Base-by-base conservation (phyloP, 1,140 invertebrate species). In the Drosophila yakuba region DNA sequence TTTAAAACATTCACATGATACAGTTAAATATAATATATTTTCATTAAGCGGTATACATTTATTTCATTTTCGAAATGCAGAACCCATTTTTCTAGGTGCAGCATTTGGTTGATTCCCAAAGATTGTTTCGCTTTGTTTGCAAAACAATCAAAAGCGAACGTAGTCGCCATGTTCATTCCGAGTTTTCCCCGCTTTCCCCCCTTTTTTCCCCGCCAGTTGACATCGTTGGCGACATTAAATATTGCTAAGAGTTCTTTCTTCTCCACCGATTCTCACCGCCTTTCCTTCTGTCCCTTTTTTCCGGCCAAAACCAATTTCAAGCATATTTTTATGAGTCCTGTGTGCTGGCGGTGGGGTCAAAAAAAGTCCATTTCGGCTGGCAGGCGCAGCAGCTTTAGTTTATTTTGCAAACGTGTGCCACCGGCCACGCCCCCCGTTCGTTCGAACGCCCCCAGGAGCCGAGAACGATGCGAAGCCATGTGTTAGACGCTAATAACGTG, bases 251-350 rank as follows among this genome's bases (percentile, higher is more conserved):
- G 69, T 72, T 81, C 80, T 76, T 82, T 60, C 64, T 36, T 60
- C 59, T 81, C 15, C 43, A 20, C 35, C 20, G 39, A 44, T 63
- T 38, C 38, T 20, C 57, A 63, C 32, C 39, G 60, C 56, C 7
- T 28, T 48, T 28, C 43, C 45, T 36, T 62, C 28, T 48, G 61
- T 47, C 50, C 59, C 62, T 74, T 56, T 72, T 84, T 50, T 50
- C 17, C 20, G 62, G 66, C 74, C 61, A 86, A 85, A 85, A 86
- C 83, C 84, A 83, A 86, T 86, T 86, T 88, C 83, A 76, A 86
- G 83, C 75, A 88, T 86, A 86, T 86, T 86, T 86, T 86, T 86
- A 86, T 83, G 83, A 88, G 71, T 58, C 78, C 78, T 74, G 64
- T 78, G 81, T 74, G 68, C 78, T 57, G 61, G 52, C 52, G 54